Percentiles rank a stretch among this genome's conserved stretches.
These are phyloP conservation scores for Hemichromis elongatus DNA, from an alignment of 2,113 vertebrate species.

Conservation along the genomic window DNA sequence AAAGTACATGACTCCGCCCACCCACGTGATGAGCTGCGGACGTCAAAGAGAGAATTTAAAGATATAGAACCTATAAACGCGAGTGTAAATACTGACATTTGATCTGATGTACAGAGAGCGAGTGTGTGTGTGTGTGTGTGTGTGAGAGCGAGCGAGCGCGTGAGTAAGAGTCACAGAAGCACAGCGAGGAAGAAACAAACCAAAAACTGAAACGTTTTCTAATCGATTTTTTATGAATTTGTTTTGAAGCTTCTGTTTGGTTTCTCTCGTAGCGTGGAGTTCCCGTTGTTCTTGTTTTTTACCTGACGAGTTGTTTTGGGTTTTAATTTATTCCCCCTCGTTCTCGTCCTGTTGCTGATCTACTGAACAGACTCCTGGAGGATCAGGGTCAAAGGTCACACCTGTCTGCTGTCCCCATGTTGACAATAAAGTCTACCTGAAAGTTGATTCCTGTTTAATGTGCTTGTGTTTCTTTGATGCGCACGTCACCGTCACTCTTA, in stretches of 20 bases:
- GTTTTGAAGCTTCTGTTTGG: background rate
- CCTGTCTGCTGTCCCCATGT: constrained; percentile 31
- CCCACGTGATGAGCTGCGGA: background rate
- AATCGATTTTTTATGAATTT: constrained; percentile 37
- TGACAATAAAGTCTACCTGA: constrained; percentile 46
- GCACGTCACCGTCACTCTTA: background rate
- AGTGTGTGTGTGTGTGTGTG: background rate
- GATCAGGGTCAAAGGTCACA: constrained; percentile 23
- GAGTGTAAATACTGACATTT: constrained; percentile 39
- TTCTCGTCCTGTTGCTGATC: constrained; percentile 32
- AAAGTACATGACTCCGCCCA: constrained; percentile 11
- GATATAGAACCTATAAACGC: background rate
- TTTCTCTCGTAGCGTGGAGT: background rate
- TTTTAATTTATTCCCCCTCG: constrained; percentile 60
- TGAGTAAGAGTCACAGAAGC: constrained; percentile 26
- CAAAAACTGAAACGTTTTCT: constrained; percentile 44
- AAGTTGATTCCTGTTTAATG: background rate
- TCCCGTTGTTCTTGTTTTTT: background rate
- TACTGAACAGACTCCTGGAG: constrained; percentile 48
- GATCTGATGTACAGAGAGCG: constrained; percentile 8
- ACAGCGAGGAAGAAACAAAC: constrained; percentile 39
- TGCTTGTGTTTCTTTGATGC: background rate
- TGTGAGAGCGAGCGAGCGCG: background rate
- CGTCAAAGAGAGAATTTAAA: background rate
- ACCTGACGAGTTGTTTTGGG: constrained; percentile 2